Evolutionary conservation across 1,140 invertebrate genomes (phyloP).

Genomic region (Achroia grisella): DNA sequence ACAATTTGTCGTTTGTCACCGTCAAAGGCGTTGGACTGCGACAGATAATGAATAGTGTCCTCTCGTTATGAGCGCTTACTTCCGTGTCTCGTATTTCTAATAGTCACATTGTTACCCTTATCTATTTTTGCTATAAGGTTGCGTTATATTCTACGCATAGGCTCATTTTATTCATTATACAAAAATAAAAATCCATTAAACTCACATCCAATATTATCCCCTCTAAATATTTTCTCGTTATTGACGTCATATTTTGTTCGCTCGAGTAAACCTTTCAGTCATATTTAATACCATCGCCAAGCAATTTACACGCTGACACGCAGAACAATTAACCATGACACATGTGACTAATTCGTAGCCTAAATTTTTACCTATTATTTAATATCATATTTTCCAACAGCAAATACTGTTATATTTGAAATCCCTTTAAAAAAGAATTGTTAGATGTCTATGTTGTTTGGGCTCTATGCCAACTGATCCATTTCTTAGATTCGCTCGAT

Average conservation of each 20-base stretch:
- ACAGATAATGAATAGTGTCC: slow-evolving; percentile 30
- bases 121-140: slow-evolving; percentile 5
- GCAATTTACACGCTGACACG: slow-evolving; percentile 40
- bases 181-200: too few species aligned
- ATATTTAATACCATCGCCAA: slow-evolving; percentile 24
- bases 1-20: slow-evolving; percentile 26
- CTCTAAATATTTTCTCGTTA: background rate
- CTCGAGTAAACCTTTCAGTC: slow-evolving; percentile 15
- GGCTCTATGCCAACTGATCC: slow-evolving; percentile 53
- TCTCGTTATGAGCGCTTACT: slow-evolving; percentile 24
- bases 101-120: slow-evolving; percentile 8
- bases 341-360: slow-evolving; percentile 43
- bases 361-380: slow-evolving; percentile 48
- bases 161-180: too few species aligned
- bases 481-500: slow-evolving; percentile 46
- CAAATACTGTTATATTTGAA: background rate
- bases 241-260: slow-evolving; percentile 8
- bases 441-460: slow-evolving; percentile 36
- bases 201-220: too few species aligned
- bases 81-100: slow-evolving; percentile 46
- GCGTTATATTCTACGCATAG: background rate
- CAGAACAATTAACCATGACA: slow-evolving; percentile 41
- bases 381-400: slow-evolving; percentile 9
- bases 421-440: slow-evolving; percentile 36
- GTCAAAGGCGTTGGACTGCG: slow-evolving; percentile 30